Evolutionary conservation across 2,113 vertebrate species (phyloP).

Genomic region (Chrysochloris asiatica): DNA sequence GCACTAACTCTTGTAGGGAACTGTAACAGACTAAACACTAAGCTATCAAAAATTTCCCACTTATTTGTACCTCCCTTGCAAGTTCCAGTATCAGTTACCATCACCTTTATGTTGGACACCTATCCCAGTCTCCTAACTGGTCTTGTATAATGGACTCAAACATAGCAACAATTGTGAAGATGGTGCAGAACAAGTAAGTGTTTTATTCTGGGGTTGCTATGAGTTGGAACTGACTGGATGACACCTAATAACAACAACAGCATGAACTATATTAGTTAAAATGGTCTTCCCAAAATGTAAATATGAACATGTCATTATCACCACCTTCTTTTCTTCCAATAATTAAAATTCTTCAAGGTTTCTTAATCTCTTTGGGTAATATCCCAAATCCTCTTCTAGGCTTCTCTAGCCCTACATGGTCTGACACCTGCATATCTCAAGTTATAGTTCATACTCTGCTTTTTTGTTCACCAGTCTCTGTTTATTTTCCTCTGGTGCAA

Average conservation of each 20-base stretch:
- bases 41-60: background rate
- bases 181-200: too few species aligned
- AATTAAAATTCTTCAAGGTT: background rate
- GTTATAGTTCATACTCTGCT: background rate
- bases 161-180: too few species aligned
- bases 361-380: background rate
- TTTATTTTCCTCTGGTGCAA: background rate
- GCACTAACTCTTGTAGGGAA: background rate
- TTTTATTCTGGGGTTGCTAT: too few species aligned
- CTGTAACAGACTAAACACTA: background rate
- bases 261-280: background rate
- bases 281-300: background rate
- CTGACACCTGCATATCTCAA: background rate
- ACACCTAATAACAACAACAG: too few species aligned
- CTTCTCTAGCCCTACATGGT: background rate
- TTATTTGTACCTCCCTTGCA: background rate
- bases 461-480: background rate
- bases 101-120: background rate
- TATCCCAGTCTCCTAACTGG: background rate
- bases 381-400: background rate
- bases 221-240: too few species aligned
- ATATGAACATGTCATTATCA: background rate
- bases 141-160: background rate
- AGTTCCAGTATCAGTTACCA: background rate
- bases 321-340: background rate